These are phyloP conservation scores for Rhinolophus ferrumequinum DNA, from an alignment of 2,113 vertebrate genomes.

Conservation along the genomic window DNA sequence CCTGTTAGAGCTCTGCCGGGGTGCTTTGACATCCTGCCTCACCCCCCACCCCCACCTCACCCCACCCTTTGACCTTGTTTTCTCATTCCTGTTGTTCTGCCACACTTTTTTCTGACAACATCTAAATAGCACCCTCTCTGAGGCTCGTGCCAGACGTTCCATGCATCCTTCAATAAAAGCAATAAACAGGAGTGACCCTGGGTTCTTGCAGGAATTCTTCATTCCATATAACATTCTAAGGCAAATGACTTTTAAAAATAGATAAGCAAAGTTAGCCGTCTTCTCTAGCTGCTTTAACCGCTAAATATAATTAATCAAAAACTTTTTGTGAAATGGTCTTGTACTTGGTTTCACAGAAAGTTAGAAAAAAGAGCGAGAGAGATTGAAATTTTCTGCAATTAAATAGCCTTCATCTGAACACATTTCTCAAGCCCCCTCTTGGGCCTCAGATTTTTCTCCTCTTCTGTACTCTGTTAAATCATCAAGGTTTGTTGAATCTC, in stretches of 20 bases:
- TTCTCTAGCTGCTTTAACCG: neutral
- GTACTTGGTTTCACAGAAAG: neutral
- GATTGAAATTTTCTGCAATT: neutral
- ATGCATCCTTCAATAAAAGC: neutral
- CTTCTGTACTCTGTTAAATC: neutral
- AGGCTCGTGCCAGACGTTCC: neutral
- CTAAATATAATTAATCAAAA: neutral
- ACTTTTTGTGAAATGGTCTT: neutral
- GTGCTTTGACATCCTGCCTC: neutral
- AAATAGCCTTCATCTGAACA: neutral
- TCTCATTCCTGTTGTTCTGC: neutral
- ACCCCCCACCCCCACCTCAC: too few species aligned
- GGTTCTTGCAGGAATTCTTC: neutral
- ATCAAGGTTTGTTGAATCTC: neutral
- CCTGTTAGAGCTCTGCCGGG: too few species aligned
- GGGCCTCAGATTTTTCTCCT: neutral
- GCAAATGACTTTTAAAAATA: neutral
- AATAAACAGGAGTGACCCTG: neutral
- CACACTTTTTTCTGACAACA: neutral
- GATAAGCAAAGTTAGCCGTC: neutral
- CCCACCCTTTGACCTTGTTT: neutral
- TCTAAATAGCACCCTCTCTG: neutral
- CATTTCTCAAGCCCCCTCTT: neutral
- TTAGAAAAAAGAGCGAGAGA: neutral
- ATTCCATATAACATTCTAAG: neutral